phyloP scores from a whole-genome alignment of 2,888 invertebrate genomes.

The Amorpha juglandis region DNA sequence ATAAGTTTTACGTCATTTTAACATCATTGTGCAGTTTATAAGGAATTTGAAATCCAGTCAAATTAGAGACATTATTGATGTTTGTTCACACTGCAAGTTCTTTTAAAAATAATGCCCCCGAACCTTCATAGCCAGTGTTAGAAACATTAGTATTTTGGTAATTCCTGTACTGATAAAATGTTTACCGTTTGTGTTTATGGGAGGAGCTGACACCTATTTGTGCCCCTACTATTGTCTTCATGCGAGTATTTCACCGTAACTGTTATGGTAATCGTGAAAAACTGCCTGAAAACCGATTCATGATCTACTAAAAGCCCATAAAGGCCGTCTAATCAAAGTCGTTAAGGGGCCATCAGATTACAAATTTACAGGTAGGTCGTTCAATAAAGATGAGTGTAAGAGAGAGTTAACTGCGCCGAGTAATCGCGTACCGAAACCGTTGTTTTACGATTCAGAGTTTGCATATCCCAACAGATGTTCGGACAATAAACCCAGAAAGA shows the following conservation, averaged over 20 bases:
- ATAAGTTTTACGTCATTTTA: too few species aligned
- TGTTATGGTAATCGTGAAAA: constrained; percentile 30
- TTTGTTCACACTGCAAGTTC: too few species aligned
- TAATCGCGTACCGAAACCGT: constrained; percentile 65
- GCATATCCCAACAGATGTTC: constrained; percentile 79
- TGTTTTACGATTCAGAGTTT: constrained; percentile 75
- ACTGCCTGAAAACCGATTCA: constrained; percentile 42
- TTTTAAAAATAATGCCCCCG: too few species aligned
- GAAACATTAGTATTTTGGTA: too few species aligned
- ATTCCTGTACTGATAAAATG: too few species aligned
- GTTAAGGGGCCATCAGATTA: constrained; percentile 67
- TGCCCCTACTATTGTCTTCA: background rate
- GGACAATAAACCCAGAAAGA: constrained; percentile 71
- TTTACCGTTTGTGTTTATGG: too few species aligned
- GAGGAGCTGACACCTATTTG: background rate
- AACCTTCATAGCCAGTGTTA: too few species aligned
- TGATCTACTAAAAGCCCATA: constrained; percentile 55
- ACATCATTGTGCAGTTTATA: too few species aligned
- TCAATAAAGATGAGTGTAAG: constrained; percentile 76
- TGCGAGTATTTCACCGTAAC: constrained; percentile 1
- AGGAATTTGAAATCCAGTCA: too few species aligned
- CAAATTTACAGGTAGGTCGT: constrained; percentile 75
- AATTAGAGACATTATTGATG: too few species aligned
- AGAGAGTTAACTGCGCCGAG: constrained; percentile 75
- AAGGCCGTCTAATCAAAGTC: constrained; percentile 65